Evolutionary conservation across 2,888 invertebrate species (phyloP), one percentile per base, ranked within the genome.

Genomic region (Drosophila putrida): DNA sequence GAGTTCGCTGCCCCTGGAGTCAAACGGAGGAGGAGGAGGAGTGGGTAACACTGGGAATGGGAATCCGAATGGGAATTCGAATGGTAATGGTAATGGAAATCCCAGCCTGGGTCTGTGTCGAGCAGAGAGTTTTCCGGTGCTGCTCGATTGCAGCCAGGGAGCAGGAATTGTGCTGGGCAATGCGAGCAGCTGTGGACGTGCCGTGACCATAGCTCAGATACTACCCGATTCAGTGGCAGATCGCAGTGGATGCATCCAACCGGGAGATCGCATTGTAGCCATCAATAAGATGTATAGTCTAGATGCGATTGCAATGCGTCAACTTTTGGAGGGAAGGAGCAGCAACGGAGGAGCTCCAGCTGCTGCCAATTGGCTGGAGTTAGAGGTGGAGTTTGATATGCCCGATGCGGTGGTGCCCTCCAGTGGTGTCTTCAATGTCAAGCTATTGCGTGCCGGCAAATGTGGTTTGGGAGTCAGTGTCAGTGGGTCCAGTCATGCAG

Each of bases 391-490:
- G 91, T 98, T 98, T 92, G 97, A 97, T 93, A 97, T 98, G 91
- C 96, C 97, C 9, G 98, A 98, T 78, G 95, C 97, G 0, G 97
- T 98, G 46, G 96, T 98, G 74, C 97, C 98, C 2, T 96, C 97
- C 5, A 96, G 97, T 81, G 98, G 98, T 0, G 96, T 97, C 0
- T 98, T 98, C 90, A 96, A 96, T 73, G 98, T 99, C 0, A 97
- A 97, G 91, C 93, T 98, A 54, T 96, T 97, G 4, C 95, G 96
- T 80, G 77, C 89, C 0, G 95, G 95, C 31, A 95, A 95, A 39
- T 95, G 95, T 28, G 97, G 97, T 4, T 93, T 98, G 11, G 98
- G 98, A 3, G 95, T 98, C 39, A 98, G 97, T n/a, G 96, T 98
- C 6, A 97, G 96, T 90, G 96, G 96, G 94, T 89, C 91, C 20